Percentiles rank a stretch among this genome's conserved stretches.
Conservation (phyloP, 92 coral and sea anemone genomes). For the Ricordea florida region DNA sequence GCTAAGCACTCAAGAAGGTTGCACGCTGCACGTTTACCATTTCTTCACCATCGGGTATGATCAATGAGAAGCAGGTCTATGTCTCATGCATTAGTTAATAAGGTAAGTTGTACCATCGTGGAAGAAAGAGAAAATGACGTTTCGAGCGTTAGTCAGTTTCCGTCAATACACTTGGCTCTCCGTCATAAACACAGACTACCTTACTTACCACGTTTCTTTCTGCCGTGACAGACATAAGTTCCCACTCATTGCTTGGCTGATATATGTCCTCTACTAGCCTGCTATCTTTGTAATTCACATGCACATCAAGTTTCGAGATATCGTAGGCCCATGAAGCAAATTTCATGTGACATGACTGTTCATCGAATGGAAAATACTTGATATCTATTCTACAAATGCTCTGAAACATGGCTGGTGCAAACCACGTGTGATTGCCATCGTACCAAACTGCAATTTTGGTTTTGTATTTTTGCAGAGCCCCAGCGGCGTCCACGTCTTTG, state of each 20-base stretch:
- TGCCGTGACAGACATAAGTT: constrained; percentile 31
- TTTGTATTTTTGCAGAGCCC: constrained; percentile 67
- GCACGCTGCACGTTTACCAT: too few species aligned
- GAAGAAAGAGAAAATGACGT: too few species aligned
- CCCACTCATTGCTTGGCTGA: constrained; percentile 76
- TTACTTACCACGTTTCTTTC: constrained; percentile 44
- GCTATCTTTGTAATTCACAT: constrained; percentile 49
- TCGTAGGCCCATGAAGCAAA: constrained; percentile 90
- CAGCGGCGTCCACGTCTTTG: constrained; percentile 65
- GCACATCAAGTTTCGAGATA: constrained; percentile 61
- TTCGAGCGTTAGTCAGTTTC: too few species aligned
- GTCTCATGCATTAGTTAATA: too few species aligned
- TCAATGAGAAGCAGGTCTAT: too few species aligned
- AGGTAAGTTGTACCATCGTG: too few species aligned
- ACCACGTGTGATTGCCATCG: constrained; percentile 69
- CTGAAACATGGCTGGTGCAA: constrained; percentile 79
- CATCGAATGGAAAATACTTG: constrained; percentile 81
- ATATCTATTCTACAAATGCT: constrained; percentile 78
- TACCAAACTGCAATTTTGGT: constrained; percentile 60
- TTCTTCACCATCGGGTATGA: too few species aligned
- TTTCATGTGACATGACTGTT: constrained; percentile 66
- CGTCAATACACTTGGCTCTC: too few species aligned
- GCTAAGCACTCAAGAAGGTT: too few species aligned
- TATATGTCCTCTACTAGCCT: constrained; percentile 31
- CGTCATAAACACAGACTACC: too few species aligned